phyloP scores from a whole-genome alignment of 2,113 vertebrate genomes.

The Mus pahari region DNA sequence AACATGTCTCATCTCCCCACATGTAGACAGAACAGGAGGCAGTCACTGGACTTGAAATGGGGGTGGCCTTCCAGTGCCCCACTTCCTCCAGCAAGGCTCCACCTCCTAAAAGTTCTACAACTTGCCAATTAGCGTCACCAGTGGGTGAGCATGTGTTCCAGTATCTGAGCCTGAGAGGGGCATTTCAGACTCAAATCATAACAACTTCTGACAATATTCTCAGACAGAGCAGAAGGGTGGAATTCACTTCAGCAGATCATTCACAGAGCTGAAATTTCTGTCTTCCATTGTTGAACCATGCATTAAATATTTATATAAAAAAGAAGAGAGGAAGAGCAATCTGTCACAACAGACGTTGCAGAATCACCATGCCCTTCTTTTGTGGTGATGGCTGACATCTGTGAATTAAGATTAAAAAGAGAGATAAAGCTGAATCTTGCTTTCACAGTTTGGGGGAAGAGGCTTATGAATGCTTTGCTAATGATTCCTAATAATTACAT shows the following conservation, averaged over 20 bases:
- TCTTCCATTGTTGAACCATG: constrained; percentile 37
- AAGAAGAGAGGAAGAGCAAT: constrained; percentile 51
- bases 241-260: constrained; percentile 21
- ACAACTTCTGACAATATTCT: not conserved
- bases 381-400: constrained; percentile 54
- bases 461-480: constrained; percentile 63
- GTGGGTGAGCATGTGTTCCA: not conserved
- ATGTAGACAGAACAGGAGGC: not conserved
- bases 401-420: constrained; percentile 70
- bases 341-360: constrained; percentile 68
- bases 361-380: constrained; percentile 65
- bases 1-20: not conserved
- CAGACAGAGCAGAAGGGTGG: not conserved
- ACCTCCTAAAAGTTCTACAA: not conserved
- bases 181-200: not conserved
- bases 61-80: not conserved
- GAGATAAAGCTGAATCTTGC: constrained; percentile 1
- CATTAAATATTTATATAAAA: constrained; percentile 74
- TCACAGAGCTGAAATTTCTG: constrained; percentile 32
- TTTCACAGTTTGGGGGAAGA: constrained; percentile 53
- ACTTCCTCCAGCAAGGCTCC: not conserved
- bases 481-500: constrained; percentile 74
- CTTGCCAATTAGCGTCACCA: not conserved
- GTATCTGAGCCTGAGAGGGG: not conserved
- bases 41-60: not conserved